Conservation (phyloP, 2,797 vertebrate species). For the Alosa sapidissima region DNA sequence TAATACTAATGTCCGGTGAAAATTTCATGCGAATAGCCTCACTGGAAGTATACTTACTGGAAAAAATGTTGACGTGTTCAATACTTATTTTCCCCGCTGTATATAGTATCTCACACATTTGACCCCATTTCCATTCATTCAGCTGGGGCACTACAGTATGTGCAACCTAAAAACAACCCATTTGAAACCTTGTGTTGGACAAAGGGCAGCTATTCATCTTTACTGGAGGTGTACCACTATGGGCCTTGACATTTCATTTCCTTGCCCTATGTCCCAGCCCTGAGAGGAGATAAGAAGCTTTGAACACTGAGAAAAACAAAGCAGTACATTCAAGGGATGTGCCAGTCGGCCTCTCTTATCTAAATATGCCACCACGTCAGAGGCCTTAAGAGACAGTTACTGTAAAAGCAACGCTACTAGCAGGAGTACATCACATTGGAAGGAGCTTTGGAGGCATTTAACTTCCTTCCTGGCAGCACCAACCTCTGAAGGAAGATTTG, state of each 20-base stretch:
- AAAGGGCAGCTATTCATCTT: not conserved
- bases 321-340: not conserved
- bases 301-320: not conserved
- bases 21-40: too few species aligned
- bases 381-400: not conserved
- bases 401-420: not conserved
- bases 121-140: not conserved
- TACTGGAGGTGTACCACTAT: not conserved
- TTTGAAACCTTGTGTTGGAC: not conserved
- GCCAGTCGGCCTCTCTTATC: not conserved
- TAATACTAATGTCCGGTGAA: too few species aligned
- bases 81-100: too few species aligned
- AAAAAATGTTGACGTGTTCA: too few species aligned
- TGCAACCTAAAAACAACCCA: not conserved
- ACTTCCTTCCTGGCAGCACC: not conserved
- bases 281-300: constrained; percentile 7
- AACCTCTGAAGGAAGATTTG: constrained; percentile 5
- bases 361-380: not conserved
- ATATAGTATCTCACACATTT: not conserved
- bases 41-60: too few species aligned
- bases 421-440: not conserved
- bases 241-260: not conserved
- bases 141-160: not conserved
- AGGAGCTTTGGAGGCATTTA: not conserved
- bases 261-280: not conserved